phyloP scores from a whole-genome alignment of 2,888 invertebrate genomes.

The Amphimallon solstitiale region DNA sequence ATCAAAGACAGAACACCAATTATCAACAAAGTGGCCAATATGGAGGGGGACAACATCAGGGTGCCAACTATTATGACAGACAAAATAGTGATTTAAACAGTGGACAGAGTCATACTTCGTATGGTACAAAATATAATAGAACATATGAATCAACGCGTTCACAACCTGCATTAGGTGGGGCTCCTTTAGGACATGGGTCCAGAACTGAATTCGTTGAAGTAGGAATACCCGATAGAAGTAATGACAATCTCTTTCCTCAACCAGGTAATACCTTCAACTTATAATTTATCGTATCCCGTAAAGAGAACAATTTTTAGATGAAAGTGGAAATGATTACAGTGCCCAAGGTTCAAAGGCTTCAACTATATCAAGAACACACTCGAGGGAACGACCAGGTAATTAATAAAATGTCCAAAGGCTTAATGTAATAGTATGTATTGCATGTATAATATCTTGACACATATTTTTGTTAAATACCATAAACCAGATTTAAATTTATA shows the following conservation, averaged over 20 bases:
- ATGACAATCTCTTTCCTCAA: not conserved
- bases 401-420: too few species aligned
- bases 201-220: constrained; percentile 3
- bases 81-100: not conserved
- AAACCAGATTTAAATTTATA: too few species aligned
- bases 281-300: not conserved
- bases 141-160: not conserved
- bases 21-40: constrained; percentile 41
- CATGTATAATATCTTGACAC: too few species aligned
- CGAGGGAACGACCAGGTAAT: not conserved
- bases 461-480: too few species aligned
- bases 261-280: not conserved
- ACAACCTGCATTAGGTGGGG: constrained; percentile 3
- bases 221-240: not conserved
- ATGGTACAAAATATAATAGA: not conserved
- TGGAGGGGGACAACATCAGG: constrained; percentile 28
- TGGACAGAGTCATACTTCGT: not conserved
- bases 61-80: not conserved
- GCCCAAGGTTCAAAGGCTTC: not conserved
- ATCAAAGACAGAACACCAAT: constrained; percentile 22
- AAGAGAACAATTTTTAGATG: constrained; percentile 37
- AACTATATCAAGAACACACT: constrained; percentile 4
- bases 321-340: constrained; percentile 27
- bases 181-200: not conserved
- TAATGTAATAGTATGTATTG: too few species aligned